These are phyloP conservation scores for Eupristina koningsbergeri DNA, from an alignment of 1,140 invertebrate species.

Conservation along the genomic window DNA sequence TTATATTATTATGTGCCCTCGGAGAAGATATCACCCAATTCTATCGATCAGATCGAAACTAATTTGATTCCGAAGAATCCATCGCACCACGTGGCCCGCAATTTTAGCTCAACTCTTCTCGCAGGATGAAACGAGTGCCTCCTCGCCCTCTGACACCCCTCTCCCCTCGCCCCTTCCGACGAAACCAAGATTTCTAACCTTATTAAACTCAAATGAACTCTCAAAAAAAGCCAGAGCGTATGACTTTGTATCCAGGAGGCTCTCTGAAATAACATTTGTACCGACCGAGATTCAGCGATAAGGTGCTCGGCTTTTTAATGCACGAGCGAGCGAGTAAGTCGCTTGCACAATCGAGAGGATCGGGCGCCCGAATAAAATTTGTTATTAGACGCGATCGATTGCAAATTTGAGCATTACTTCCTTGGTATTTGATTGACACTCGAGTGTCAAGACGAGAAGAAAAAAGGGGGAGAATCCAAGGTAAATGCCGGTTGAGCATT, in stretches of 20 bases:
- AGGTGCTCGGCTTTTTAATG: background rate
- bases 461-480: background rate
- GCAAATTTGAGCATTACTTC: background rate
- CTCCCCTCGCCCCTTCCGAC: background rate
- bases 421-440: no score
- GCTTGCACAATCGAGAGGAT: background rate
- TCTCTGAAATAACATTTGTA: background rate
- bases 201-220: background rate
- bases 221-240: background rate
- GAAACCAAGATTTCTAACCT: background rate
- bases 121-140: constrained; percentile 48
- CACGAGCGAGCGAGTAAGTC: background rate
- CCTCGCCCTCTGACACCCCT: no score
- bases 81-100: constrained; percentile 51
- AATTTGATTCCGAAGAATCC: constrained; percentile 65
- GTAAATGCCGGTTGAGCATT: background rate
- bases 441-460: no score
- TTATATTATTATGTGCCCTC: constrained; percentile 59
- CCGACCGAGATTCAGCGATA: background rate
- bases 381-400: background rate
- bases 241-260: background rate
- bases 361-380: background rate
- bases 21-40: constrained; percentile 58
- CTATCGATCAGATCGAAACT: constrained; percentile 58
- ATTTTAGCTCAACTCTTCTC: constrained; percentile 45